phyloP scores from a whole-genome alignment of 2,113 vertebrate species.

The Oceanodroma tethys region DNA sequence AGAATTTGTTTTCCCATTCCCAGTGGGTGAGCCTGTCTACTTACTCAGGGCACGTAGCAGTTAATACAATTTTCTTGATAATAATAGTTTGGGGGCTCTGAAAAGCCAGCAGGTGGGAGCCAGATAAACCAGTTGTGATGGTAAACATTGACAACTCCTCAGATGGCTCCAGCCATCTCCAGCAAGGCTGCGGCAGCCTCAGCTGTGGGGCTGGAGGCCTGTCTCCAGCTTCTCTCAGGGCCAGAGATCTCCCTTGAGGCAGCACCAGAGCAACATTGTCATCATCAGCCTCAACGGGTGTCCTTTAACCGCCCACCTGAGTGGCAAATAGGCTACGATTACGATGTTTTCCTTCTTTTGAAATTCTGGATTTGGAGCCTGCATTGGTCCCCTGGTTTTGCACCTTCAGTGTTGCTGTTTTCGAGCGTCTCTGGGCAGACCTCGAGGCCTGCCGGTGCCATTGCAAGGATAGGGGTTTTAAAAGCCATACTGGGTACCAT shows the following conservation, averaged over 20 bases:
- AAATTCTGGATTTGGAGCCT: not conserved
- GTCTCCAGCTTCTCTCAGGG: rapidly evolving
- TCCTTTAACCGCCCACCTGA: not conserved
- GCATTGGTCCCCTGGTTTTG: rapidly evolving
- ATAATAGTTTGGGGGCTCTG: not conserved
- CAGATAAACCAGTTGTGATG: not conserved
- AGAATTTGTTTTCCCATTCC: slow-evolving; percentile 8
- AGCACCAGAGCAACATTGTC: not conserved
- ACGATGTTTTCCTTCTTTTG: not conserved
- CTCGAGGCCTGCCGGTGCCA: not conserved
- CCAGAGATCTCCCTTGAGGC: not conserved
- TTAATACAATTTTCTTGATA: not conserved
- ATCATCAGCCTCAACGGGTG: rapidly evolving
- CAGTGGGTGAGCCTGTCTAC: not conserved
- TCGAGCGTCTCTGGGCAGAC: not conserved
- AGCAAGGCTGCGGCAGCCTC: not conserved
- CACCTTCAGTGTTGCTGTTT: not conserved
- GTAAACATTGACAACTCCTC: not conserved
- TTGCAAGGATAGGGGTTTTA: not conserved
- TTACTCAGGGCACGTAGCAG: not conserved
- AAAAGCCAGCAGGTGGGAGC: not conserved
- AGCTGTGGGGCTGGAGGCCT: not conserved
- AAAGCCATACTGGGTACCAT: not conserved
- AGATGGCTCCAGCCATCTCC: not conserved
- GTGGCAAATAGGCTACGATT: not conserved